A percentile compares a stretch with the other conserved stretches of the same genome.
Conservation (phyloP, 2,113 vertebrate genomes). For the Copsychus sechellarum region DNA sequence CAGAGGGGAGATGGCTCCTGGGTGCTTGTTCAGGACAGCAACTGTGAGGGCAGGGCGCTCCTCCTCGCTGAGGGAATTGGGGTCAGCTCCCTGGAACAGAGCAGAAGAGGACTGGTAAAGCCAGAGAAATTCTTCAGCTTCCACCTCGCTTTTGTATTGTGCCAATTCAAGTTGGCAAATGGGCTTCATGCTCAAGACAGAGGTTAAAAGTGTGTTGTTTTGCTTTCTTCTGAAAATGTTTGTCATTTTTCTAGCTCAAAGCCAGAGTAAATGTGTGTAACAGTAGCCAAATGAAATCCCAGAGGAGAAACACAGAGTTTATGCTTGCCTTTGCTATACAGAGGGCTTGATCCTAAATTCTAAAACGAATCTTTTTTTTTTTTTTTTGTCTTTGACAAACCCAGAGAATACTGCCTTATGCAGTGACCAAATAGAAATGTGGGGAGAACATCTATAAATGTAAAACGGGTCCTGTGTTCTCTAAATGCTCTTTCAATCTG, state of each 20-base stretch:
- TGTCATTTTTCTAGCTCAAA: not conserved
- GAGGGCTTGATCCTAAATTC: not conserved
- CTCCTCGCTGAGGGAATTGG: conserved; percentile 68
- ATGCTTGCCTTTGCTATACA: not conserved
- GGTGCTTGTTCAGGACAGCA: conserved; percentile 76
- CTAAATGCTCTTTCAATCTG: not conserved
- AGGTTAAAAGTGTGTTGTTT: not conserved
- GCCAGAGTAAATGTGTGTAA: not conserved
- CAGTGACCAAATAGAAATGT: rapidly evolving
- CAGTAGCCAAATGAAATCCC: not conserved
- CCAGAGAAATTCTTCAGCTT: not conserved
- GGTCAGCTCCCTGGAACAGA: conserved; percentile 81
- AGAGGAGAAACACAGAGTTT: not conserved
- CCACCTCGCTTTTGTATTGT: not conserved
- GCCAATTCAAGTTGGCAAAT: not conserved
- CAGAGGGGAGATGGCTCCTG: conserved; percentile 74
- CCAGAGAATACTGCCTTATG: not conserved
- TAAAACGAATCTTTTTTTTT: not conserved
- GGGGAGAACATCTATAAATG: not conserved
- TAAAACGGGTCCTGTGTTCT: not conserved
- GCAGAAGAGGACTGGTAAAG: not conserved
- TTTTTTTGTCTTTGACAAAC: not conserved
- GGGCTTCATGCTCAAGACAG: not conserved
- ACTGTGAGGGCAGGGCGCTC: conserved; percentile 66
- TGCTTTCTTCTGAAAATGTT: not conserved